Percentiles rank a stretch among this genome's conserved stretches.
phyloP scores from a whole-genome alignment of 1,140 invertebrate genomes.

The Spodoptera frugiperda region DNA sequence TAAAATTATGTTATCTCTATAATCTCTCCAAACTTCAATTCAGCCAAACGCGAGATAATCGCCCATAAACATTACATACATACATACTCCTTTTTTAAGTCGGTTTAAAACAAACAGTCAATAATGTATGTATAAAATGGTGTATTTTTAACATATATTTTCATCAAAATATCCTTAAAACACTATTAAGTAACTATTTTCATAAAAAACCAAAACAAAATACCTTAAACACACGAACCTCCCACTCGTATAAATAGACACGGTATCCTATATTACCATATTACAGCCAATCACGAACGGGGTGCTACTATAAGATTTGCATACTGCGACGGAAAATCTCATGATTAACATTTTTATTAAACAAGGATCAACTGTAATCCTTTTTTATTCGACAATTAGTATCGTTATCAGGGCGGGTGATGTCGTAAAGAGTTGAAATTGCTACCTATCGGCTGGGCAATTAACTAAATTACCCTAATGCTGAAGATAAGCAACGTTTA shows the following conservation, averaged over 20 bases:
- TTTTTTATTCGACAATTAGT: conserved; percentile 85
- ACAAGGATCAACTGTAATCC: conserved; percentile 83
- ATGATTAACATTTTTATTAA: conserved; percentile 85
- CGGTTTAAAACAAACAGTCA: too few relatives aligned
- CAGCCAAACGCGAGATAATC: too few relatives aligned
- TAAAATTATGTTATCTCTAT: too few relatives aligned
- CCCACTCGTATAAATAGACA: conserved; percentile 22
- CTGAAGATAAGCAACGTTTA: conserved; percentile 72
- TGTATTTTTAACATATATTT: too few relatives aligned
- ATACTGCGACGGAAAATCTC: conserved; percentile 78
- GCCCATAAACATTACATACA: too few relatives aligned
- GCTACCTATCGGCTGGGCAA: conserved; percentile 77
- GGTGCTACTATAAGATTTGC: conserved; percentile 75
- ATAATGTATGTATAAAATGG: too few relatives aligned
- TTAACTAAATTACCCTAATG: conserved; percentile 77
- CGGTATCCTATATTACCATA: conserved; percentile 46
- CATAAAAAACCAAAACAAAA: background rate
- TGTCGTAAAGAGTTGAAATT: conserved; percentile 84
- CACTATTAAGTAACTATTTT: too few relatives aligned
- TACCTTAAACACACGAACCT: background rate
- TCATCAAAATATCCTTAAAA: too few relatives aligned
- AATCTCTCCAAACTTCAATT: too few relatives aligned
- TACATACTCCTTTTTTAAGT: too few relatives aligned
- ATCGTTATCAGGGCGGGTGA: conserved; percentile 73
- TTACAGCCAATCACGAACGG: conserved; percentile 65